Conservation (phyloP, 2,888 invertebrate species). For the Chrysolina americana region DNA sequence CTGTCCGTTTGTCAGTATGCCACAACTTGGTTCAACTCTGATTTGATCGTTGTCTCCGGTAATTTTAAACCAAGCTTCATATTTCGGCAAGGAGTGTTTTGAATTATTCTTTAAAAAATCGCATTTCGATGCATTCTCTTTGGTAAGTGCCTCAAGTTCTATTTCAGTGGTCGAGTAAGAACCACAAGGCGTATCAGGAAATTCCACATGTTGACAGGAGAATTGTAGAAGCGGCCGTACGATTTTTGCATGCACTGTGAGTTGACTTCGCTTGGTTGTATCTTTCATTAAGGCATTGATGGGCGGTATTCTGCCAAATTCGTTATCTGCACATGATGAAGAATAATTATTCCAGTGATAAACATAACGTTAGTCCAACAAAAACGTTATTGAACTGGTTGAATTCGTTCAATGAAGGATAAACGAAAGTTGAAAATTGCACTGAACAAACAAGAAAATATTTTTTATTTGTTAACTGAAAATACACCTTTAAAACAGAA, state of each 20-base stretch:
- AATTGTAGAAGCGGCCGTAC: conserved; percentile 50
- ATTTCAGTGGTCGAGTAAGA: conserved; percentile 52
- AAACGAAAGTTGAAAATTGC: no score
- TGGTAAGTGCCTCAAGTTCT: conserved; percentile 41
- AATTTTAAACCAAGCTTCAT: conserved; percentile 51
- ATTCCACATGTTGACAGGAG: conserved; percentile 52
- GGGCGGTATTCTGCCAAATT: conserved; percentile 6
- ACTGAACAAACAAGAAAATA: no score
- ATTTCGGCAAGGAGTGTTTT: conserved; percentile 34
- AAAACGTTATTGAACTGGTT: no score
- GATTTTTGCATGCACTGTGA: conserved; percentile 41
- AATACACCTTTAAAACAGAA: no score
- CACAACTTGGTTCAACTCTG: conserved; percentile 54
- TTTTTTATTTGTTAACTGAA: no score
- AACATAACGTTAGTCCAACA: no score
- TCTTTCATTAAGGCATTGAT: not conserved
- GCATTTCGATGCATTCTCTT: conserved; percentile 37
- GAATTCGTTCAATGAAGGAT: no score
- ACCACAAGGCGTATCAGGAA: conserved; percentile 54
- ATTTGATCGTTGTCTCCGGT: conserved; percentile 49
- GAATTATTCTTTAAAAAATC: conserved; percentile 38
- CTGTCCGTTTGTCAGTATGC: conserved; percentile 51
- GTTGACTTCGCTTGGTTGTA: conserved; percentile 15
- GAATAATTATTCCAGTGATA: no score
- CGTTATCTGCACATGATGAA: not conserved